Evolutionary conservation across 2,113 vertebrate genomes (phyloP), one percentile per base, ranked within the genome.

Genomic region (Pomatostomus ruficeps): DNA sequence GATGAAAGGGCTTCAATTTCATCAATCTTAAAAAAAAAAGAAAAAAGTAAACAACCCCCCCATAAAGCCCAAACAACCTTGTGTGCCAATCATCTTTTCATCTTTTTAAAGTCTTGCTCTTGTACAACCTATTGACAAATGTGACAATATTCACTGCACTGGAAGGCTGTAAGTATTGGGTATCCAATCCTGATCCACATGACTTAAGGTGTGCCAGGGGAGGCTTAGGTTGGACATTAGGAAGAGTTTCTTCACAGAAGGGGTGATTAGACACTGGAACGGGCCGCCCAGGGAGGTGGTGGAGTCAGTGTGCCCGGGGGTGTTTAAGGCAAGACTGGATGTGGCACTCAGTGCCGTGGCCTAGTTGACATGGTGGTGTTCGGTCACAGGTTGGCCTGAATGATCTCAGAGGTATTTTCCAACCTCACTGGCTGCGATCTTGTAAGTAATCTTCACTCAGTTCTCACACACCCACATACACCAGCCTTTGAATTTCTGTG

Each of bases 1-100:
- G 99, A 98, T 14, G 99, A 99, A 88, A 99, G 98, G 14, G 99
- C 99, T 98, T 99, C 99, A 7, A 99, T 98, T 98, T 99, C 99
- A 96, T 99, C 99, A n/a, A 98, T 98, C 99, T 99, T 65, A 35
- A 68, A 88, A 33, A 89, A 75, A 67, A 40, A 33, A 36, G 36
- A 20, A 11, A 59, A 72, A 84, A 61, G 57, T 33, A 63, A 75
- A 40, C 21, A 48, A 12, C 6, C 0, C 1, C 6, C 4, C 6
- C 2, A 25, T 10, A 18, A 66, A 58, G 25, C 11, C 38, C 24
- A 63, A 13, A 61, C 7, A 61, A 22, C 31, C 18, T 11, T 7
- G 22, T 12, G 14, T n/a, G 14, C 4, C 40, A 42, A 22, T 8
- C 36, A 20, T 17, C 12, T 49, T 35, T n/a, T 2, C 23, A 70